Evolutionary conservation across 2,888 invertebrate genomes (phyloP), one percentile per base, ranked within the genome.

Genomic region (Volucella zonaria): DNA sequence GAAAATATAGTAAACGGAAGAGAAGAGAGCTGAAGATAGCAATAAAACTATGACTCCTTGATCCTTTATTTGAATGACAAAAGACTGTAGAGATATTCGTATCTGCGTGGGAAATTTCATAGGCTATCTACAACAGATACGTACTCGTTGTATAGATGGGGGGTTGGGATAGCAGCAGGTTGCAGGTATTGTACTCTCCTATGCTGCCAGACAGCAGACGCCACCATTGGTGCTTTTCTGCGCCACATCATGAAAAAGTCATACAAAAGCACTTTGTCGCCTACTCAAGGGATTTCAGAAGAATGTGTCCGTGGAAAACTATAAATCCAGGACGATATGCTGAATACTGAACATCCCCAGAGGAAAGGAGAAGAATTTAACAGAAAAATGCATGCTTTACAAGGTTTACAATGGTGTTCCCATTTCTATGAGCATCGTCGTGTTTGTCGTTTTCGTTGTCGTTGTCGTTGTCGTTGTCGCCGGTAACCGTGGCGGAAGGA

Each of bases 41-140:
- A 85, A 85, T 77, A 68, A 73, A 82, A 58, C 71, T 78, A 58
- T n/a, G 43, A 59, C 54, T 83, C 64, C 74, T 85, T 77, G 73
- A 77, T 81, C 76, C 85, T 77, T 73, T 64, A 85, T 80, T 85
- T 64, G 66, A 80, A 85, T 76, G 61, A 56, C 18, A 67, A 47
- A 59, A 49, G 62, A 23, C 18, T 23, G 18, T 23, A 23, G 18
- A 62, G 49, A 54, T 43, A 11, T 66, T 12, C 40, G 61, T 62
- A 54, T 31, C 61, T 59, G 54, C 70, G 68, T 62, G 64, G 64
- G 74, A 75, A 70, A 58, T 74, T 68, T 66, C 52, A 71, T 71
- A 71, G 71, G 66, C 67, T 82, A 74, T 68, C 74, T 68, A 38
- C 42, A 31, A 71, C 15, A 38, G 38, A 40, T 23, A 56, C 40